Conservation (phyloP, 2,888 invertebrate genomes). For the Laothoe populi region DNA sequence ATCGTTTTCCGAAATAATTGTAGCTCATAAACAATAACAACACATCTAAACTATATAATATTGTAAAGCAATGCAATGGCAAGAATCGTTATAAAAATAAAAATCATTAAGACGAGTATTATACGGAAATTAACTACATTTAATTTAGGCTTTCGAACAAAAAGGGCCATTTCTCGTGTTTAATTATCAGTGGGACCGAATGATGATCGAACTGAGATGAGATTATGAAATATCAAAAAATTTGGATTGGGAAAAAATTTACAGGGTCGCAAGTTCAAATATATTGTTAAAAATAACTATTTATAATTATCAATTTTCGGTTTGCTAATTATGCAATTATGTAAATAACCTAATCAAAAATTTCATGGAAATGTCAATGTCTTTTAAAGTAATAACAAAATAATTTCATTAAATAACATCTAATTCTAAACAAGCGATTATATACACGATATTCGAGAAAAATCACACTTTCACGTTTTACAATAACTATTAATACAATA, state of each 20-base stretch:
- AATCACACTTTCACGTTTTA: no score
- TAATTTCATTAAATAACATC: slow-evolving; percentile 25
- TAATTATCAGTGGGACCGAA: no score
- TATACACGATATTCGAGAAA: background rate
- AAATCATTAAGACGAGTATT: slow-evolving; percentile 24
- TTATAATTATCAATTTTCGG: no score
- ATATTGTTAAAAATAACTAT: no score
- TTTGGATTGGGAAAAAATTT: no score
- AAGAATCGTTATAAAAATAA: slow-evolving; percentile 32
- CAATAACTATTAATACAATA: no score
- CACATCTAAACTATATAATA: background rate
- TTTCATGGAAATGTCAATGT: slow-evolving; percentile 9
- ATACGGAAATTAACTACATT: slow-evolving; percentile 1
- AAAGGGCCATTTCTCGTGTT: no score
- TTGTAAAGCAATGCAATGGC: slow-evolving; percentile 39
- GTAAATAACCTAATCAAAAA: background rate
- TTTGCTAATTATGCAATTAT: background rate
- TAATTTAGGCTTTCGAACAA: no score
- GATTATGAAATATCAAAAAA: no score
- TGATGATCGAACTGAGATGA: no score
- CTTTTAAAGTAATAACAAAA: slow-evolving; percentile 14
- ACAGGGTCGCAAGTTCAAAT: no score
- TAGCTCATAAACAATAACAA: background rate
- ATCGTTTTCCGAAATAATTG: background rate
- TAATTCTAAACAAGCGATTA: slow-evolving; percentile 21